Evolutionary conservation across 2,113 vertebrate species (phyloP).

Genomic region (Lophius piscatorius): DNA sequence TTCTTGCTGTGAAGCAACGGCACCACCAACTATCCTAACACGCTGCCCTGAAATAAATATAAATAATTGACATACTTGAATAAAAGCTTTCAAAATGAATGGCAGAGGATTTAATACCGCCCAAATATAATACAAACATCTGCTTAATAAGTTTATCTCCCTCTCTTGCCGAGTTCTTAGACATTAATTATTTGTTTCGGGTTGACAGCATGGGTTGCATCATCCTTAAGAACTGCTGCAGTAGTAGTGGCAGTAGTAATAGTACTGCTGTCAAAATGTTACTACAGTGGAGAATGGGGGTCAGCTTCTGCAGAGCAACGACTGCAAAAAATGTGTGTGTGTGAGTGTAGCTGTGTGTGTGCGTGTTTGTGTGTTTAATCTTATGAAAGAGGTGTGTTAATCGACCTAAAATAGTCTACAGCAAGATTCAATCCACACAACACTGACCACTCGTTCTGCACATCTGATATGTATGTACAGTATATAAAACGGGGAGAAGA

Average conservation of each 20-base stretch:
- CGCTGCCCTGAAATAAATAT: too few species aligned
- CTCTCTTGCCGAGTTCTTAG: not conserved
- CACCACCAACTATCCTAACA: too few species aligned
- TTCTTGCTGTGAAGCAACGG: too few species aligned
- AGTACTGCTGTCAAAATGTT: conserved; percentile 52
- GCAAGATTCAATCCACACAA: not conserved
- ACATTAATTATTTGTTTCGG: conserved; percentile 39
- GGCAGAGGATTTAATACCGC: too few species aligned
- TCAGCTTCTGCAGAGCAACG: conserved; percentile 57
- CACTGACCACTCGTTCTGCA: conserved; percentile 6
- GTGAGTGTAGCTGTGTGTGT: not conserved
- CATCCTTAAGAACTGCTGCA: conserved; percentile 16
- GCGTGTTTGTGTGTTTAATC: not conserved
- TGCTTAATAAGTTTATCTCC: not conserved
- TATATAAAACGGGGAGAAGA: not conserved
- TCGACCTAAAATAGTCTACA: conserved; percentile 18
- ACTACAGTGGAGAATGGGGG: conserved; percentile 65
- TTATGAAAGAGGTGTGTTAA: conserved; percentile 2
- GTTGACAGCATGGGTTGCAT: conserved; percentile 38
- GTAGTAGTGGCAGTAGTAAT: conserved; percentile 19
- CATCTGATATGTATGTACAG: conserved; percentile 12
- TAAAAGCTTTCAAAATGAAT: too few species aligned
- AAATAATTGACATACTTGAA: too few species aligned
- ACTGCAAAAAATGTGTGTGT: conserved; percentile 17
- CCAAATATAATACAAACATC: too few species aligned